Conservation (phyloP, 2,113 vertebrate genomes). For the Gallinago media region DNA sequence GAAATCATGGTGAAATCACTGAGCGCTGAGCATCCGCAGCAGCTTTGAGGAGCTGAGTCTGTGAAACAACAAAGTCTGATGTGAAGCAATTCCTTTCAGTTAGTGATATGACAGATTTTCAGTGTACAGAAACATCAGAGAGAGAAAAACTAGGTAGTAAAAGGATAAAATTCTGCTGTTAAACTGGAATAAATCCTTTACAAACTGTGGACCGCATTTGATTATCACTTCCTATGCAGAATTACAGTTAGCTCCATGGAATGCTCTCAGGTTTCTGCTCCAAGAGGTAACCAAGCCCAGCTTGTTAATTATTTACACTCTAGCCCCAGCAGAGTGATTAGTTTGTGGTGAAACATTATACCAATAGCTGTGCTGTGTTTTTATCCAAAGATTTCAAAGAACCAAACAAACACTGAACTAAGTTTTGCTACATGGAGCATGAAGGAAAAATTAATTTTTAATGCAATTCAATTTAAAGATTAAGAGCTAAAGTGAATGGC, state of each 20-base stretch:
- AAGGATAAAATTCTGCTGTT: not conserved
- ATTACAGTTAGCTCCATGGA: not conserved
- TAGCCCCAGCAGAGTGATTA: not conserved
- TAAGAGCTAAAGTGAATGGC: not conserved
- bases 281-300: not conserved
- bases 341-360: slow-evolving; percentile 36
- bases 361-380: not conserved
- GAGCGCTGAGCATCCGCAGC: not conserved
- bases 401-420: slow-evolving; percentile 23
- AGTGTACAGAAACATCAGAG: not conserved
- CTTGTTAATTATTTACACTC: slow-evolving; percentile 55
- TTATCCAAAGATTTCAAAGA: not conserved
- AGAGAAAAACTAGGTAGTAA: not conserved
- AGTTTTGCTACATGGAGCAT: not conserved
- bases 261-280: not conserved
- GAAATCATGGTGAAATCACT: not conserved
- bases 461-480: slow-evolving; percentile 6
- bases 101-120: not conserved
- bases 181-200: not conserved
- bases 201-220: not conserved
- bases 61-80: not conserved
- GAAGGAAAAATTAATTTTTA: slow-evolving; percentile 50
- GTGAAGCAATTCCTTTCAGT: not conserved
- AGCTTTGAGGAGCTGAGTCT: not conserved
- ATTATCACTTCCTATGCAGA: not conserved